Evolutionary conservation across 2,888 invertebrate genomes (phyloP).

Genomic region (Dexiosoma caninum): DNA sequence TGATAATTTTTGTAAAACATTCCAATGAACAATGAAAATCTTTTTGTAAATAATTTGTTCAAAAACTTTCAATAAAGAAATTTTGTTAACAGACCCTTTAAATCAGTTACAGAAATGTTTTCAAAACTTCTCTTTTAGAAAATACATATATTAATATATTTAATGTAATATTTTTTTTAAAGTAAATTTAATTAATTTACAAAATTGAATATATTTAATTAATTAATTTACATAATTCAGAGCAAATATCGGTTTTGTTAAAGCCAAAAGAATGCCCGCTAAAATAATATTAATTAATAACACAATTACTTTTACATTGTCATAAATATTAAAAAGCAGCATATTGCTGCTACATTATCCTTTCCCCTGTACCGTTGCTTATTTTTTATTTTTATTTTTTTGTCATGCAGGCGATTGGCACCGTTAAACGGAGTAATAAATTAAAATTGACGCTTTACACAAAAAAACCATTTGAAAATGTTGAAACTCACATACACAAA

Average conservation of each 20-base stretch:
- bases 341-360: constrained; percentile 18
- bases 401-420: background rate
- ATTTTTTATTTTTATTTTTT: background rate
- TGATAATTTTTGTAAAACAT: no score
- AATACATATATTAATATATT: no score
- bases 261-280: background rate
- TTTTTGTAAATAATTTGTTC: no score
- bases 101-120: no score
- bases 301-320: constrained; percentile 18
- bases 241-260: background rate
- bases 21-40: no score
- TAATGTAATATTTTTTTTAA: no score
- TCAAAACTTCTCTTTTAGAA: no score
- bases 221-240: constrained; percentile 23
- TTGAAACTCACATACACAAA: constrained; percentile 8
- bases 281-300: constrained; percentile 36
- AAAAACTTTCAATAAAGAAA: no score
- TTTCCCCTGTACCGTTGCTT: background rate
- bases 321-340: constrained; percentile 48
- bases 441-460: constrained; percentile 65
- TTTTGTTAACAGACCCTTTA: no score
- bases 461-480: constrained; percentile 56
- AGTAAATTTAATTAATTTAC: no score
- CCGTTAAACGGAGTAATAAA: constrained; percentile 57
- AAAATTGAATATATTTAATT: no score